Base-by-base conservation (phyloP, 2,888 invertebrate genomes). In the Neoitamus cyanurus region DNA sequence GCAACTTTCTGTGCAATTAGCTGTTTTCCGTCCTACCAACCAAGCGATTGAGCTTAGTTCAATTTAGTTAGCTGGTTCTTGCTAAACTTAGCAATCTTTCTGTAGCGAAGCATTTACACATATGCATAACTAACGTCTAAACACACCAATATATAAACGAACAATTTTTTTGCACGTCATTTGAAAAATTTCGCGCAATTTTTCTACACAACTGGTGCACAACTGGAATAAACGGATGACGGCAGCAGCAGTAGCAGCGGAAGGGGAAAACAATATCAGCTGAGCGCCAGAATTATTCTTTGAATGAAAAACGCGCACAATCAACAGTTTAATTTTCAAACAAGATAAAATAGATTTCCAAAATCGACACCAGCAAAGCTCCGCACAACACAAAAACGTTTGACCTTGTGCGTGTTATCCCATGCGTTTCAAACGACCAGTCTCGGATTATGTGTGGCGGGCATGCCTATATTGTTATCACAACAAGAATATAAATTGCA, bases 341-440 rank as follows among this genome's bases (percentile, higher is more conserved):
- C 68, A 83, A 46, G 30, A 83, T 77, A 83, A 73, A 48, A 70
- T 37, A 83, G 42, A 83, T 37, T 77, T 78, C 78, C 78, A 86
- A 84, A 84, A 84, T 20, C 13, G 31, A 70, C 70, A 70, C 70
- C 15, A 70, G 31, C 70, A 80, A 34, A 48, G 31, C 80, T 58
- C n/a, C 36, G 68, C 75, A 28, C 31, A 80, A 82, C 68, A 86
- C 84, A 87, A 87, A 88, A 89, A 89, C 89, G 89, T 89, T 89
- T 90, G 90, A 91, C 91, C 91, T 91, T 91, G 90, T 89, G 89
- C 86, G 86, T 88, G 87, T 87, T 88, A 88, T 87, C 88, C 89
- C 89, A 88, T 89, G 89, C 88, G 89, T 89, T 89, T 88, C 88
- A 88, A 88, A 86, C 72, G 85, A 84, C 83, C 85, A 83, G 75